These are phyloP conservation scores for Drosophila repletoides DNA, from an alignment of 1,140 invertebrate species.

Conservation along the genomic window DNA sequence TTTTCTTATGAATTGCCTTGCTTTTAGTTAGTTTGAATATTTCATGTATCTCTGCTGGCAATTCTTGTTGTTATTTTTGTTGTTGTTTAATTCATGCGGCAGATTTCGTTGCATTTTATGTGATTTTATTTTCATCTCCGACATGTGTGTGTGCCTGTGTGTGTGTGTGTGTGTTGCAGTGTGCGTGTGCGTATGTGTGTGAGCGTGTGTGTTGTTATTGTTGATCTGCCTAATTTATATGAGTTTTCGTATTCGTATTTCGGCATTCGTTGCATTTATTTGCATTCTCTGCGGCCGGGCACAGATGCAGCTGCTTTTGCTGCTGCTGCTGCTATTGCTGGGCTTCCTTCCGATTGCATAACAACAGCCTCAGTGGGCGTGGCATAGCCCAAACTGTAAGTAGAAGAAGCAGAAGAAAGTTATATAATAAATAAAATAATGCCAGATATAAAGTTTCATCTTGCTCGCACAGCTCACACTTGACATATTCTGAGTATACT, in stretches of 20 bases:
- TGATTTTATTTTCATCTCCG: slow-evolving; percentile 49
- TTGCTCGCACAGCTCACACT: too few species aligned
- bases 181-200: not conserved
- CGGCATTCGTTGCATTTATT: slow-evolving; percentile 52
- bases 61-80: slow-evolving; percentile 26
- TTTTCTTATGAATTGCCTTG: slow-evolving; percentile 62
- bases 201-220: slow-evolving; percentile 29
- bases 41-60: slow-evolving; percentile 42
- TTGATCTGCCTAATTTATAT: slow-evolving; percentile 50
- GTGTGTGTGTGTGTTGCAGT: slow-evolving; percentile 1
- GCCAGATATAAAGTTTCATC: not conserved
- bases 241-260: slow-evolving; percentile 44
- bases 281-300: slow-evolving; percentile 38
- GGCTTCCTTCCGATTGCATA: slow-evolving; percentile 15
- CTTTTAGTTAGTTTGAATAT: slow-evolving; percentile 55
- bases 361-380: slow-evolving; percentile 13
- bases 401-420: slow-evolving; percentile 7
- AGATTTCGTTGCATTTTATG: slow-evolving; percentile 67
- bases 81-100: slow-evolving; percentile 54
- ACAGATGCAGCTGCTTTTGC: slow-evolving; percentile 21
- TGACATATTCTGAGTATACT: not conserved
- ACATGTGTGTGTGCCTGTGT: slow-evolving; percentile 1
- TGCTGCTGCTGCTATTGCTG: not conserved
- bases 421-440: not conserved
- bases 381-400: slow-evolving; percentile 9